Evolutionary conservation across 2,888 invertebrate species (phyloP).

Genomic region (Caenorhabditis panamensis): DNA sequence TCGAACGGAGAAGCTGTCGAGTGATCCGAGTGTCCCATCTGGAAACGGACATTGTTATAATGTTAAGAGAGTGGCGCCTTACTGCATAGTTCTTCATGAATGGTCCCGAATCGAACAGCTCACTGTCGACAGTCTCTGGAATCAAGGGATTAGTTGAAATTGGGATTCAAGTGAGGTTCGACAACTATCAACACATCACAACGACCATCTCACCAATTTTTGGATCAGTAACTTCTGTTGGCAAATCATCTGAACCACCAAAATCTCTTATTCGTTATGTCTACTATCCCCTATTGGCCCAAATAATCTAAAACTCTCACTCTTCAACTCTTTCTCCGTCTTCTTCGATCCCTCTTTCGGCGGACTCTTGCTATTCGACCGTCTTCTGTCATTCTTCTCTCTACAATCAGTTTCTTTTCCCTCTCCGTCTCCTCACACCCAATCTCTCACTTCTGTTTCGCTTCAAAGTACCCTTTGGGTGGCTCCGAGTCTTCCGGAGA

Average conservation of each 20-base stretch:
- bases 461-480: slow-evolving; percentile 40
- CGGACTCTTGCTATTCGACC: slow-evolving; percentile 15
- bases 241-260: slow-evolving; percentile 20
- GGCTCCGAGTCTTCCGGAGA: slow-evolving; percentile 55
- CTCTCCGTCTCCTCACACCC: neutral
- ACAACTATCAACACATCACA: slow-evolving; percentile 30
- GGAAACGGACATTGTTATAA: neutral
- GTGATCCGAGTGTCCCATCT: slow-evolving; percentile 65
- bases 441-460: slow-evolving; percentile 47
- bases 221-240: slow-evolving; percentile 25
- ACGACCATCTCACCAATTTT: slow-evolving; percentile 49
- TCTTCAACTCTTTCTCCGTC: slow-evolving; percentile 24
- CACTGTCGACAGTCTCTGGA: slow-evolving; percentile 78
- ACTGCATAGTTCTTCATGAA: slow-evolving; percentile 71
- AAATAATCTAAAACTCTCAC: no score
- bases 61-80: slow-evolving; percentile 2
- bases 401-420: slow-evolving; percentile 13
- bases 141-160: neutral
- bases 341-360: slow-evolving; percentile 1
- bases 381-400: slow-evolving; percentile 26
- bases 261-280: neutral
- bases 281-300: no score
- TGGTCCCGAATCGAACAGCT: slow-evolving; percentile 77
- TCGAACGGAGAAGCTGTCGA: slow-evolving; percentile 93
- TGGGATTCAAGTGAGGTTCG: neutral